phyloP scores from a whole-genome alignment of 2,797 vertebrate genomes.

The Gallinago solitaria region DNA sequence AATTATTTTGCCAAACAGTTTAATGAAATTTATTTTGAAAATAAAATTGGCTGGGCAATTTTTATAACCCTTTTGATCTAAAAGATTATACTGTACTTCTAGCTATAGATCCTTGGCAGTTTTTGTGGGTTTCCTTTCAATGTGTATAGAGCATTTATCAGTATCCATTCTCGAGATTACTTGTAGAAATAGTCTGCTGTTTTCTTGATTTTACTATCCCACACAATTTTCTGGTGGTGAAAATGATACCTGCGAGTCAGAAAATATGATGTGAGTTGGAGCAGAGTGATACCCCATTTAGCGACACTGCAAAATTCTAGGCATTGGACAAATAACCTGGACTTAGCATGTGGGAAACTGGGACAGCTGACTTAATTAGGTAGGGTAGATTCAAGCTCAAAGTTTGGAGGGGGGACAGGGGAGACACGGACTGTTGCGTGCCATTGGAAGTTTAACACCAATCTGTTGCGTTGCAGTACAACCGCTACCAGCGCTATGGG shows the following conservation, averaged over 20 bases:
- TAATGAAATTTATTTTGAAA: not conserved
- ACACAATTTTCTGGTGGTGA: not conserved
- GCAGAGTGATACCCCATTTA: not conserved
- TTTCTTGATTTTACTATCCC: not conserved
- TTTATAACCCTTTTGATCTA: not conserved
- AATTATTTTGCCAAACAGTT: not conserved
- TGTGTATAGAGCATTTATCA: not conserved
- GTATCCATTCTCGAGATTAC: not conserved
- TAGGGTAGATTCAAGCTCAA: not conserved
- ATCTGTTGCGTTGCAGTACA: slow-evolving; percentile 72
- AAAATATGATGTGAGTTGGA: not conserved
- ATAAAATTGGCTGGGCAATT: not conserved
- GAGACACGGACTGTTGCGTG: not conserved
- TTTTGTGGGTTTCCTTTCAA: not conserved
- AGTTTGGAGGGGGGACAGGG: not conserved
- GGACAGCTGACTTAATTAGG: not conserved
- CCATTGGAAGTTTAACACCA: not conserved
- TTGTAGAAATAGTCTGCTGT: not conserved
- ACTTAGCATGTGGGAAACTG: not conserved
- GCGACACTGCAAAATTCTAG: accelerated
- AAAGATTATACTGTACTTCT: not conserved
- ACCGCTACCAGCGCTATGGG: slow-evolving; percentile 86
- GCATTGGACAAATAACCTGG: not conserved
- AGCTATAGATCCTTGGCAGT: accelerated
- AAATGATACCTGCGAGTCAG: not conserved